Base-by-base conservation (phyloP, 2,888 invertebrate genomes). In the Epiblema foenella region DNA sequence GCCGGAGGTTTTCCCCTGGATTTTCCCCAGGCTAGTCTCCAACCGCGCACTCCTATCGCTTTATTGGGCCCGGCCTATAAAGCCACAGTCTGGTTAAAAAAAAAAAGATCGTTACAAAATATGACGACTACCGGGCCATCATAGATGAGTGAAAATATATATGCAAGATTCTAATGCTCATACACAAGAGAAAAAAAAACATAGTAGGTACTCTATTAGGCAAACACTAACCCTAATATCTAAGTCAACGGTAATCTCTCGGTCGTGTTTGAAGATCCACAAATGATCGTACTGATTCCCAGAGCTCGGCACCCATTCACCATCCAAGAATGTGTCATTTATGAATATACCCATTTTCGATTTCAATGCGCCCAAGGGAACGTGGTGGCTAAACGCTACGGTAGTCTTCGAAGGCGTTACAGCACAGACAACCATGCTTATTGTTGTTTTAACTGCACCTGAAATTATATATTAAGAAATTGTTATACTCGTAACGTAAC, bases 371-470 rank as follows among this genome's bases (percentile, higher is more conserved):
- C 79, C 77, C 69, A 81, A 69, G 72, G 83, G 77, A 68, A 90
- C 85, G 82, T 84, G 78, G 83, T 90, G 86, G 85, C 86, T 87
- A 83, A 91, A 89, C 78, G 94, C 83, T 77, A 90, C 75, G 12
- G 89, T 88, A 5, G 85, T 81, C 79, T 87, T 91, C 15, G 75
- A 76, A 17, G 90, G 81, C 11, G 87, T 86, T 0, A 92, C 83
- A 51, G 82, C 83, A 70, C 85, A 85, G 10, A 90, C 88, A 1
- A 90, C 92, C 57, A 94, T 75, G 66, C 86, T 79, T 68, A 86
- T 88, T 57, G 83, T 86, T 75, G 87, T 93, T 81, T 93, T 89
- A 0, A 91, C 89, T 73, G 93, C 90, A 72, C 91, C 92, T 89
- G 83, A 65, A 78, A 86, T 51, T 0, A 33, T n/a, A 54, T 39